Evolutionary conservation across 2,888 invertebrate species (phyloP), one percentile per base, ranked within the genome.

Genomic region (Diachrysia chrysitis): DNA sequence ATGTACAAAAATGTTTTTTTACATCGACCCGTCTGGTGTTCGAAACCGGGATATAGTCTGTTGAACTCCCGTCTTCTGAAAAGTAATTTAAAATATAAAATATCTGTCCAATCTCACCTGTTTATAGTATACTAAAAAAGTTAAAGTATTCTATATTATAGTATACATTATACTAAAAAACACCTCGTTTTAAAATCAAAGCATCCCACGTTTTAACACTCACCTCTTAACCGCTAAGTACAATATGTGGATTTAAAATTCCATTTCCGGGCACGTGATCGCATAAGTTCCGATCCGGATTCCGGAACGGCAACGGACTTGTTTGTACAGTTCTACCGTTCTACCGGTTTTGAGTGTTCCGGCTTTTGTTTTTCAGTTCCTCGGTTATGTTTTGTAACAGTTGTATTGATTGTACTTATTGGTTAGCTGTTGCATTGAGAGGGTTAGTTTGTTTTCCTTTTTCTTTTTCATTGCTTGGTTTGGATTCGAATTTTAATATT

Each of bases 211-310:
- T 56, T 68, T 56, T 71, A 74, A 71, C 73, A 73, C 54, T 37
- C 71, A 60, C 55, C 68, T 64, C 64, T 64, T 66, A 48, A 63
- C 81, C 69, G 81, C 84, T 89, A 90, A 90, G 87, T 86, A 89
- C 90, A 89, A 90, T 87, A 89, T 88, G 88, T 81, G 85, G 89
- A 93, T 94, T 94, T 93, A 93, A 93, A 93, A 93, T 93, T 93
- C 93, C 91, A 93, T 94, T 93, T 93, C 93, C 92, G 88, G 69
- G 82, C 69, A 88, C 90, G 90, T 89, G 93, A 91, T 92, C 91
- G 86, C 87, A 86, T 87, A 86, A 87, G 87, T 91, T 93, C 90
- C 90, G 89, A 89, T 86, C 90, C 89, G 91, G 89, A 89, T 81
- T 81, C 83, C 83, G 79, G 83, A 76, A 82, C 82, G 73, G 81